Percentiles rank a stretch among this genome's conserved stretches.
Evolutionary conservation across 1,140 invertebrate genomes (phyloP).

Genomic region (Halesus radiatus): DNA sequence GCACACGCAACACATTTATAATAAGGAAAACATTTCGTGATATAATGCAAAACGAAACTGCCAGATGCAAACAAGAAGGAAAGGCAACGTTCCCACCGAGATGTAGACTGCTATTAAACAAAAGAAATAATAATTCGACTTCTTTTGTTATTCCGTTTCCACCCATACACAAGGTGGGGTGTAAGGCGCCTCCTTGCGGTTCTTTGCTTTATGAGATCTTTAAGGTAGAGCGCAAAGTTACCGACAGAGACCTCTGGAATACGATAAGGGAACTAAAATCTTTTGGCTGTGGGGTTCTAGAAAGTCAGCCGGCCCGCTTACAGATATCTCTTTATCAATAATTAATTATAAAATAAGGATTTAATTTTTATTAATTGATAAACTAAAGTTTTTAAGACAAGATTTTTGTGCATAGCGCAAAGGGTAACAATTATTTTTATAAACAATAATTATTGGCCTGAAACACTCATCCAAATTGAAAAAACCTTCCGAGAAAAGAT

Average conservation of each 20-base stretch:
- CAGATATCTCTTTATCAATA: no score
- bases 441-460: no score
- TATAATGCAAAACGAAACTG: constrained; percentile 57
- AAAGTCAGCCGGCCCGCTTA: no score
- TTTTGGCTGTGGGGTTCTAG: neutral
- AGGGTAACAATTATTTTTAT: no score
- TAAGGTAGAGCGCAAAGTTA: constrained; percentile 10
- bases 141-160: constrained; percentile 38
- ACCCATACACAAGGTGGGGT: neutral
- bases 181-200: neutral
- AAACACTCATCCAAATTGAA: no score
- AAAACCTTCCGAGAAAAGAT: no score
- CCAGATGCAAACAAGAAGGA: constrained; percentile 56
- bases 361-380: no score
- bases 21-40: constrained; percentile 55
- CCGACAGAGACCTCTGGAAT: constrained; percentile 1
- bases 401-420: no score
- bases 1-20: constrained; percentile 52
- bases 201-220: constrained; percentile 39
- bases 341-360: no score
- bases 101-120: constrained; percentile 28
- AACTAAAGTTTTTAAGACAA: no score
- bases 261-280: neutral
- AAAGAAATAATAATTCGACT: constrained; percentile 46
- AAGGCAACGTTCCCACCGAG: constrained; percentile 16